Evolutionary conservation across 2,797 vertebrate species (phyloP), one percentile per base, ranked within the genome.

Genomic region (Anguilla megastoma): DNA sequence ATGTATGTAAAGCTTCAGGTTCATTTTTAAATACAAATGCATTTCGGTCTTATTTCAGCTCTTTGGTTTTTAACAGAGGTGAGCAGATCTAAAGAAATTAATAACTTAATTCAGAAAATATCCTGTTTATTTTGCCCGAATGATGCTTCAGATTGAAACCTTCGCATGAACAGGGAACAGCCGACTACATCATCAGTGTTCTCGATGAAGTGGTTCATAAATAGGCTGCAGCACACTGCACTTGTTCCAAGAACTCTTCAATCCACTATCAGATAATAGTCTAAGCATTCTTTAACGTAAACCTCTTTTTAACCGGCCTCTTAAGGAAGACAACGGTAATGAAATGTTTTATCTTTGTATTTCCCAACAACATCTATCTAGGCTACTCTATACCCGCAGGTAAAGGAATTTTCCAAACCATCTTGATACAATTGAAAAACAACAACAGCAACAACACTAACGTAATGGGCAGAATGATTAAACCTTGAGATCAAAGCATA

Each of bases 391-490:
- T 76, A 69, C 82, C 27, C 33, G 30, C 92, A 93, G 90, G 90
- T 86, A 89, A 93, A 91, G 91, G 74, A 93, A 93, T 93, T 95
- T 95, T 95, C 91, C 90, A 89, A 90, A 88, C 86, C 93, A 95
- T 95, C 95, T 95, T 95, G 94, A 94, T 94, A 93, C 92, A 94
- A 95, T 94, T 95, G 92, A 94, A 95, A 92, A 79, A 36, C 14
- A 76, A 76, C 91, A 91, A 94, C 94, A 90, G 87, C 86, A 85
- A 85, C 87, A 88, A 93, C 95, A 6, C 94, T 95, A 95, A 91
- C 91, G 92, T 95, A 96, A 96, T 95, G 92, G 95, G 93, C 92
- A 93, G 93, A 94, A 94, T 94, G 94, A 96, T 95, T 95, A 95
- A 95, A 95, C 96, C 91, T 94, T 92, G 90, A 95, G 93, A 96